phyloP scores from a whole-genome alignment of 2,113 vertebrate genomes.

The Nicator chloris region DNA sequence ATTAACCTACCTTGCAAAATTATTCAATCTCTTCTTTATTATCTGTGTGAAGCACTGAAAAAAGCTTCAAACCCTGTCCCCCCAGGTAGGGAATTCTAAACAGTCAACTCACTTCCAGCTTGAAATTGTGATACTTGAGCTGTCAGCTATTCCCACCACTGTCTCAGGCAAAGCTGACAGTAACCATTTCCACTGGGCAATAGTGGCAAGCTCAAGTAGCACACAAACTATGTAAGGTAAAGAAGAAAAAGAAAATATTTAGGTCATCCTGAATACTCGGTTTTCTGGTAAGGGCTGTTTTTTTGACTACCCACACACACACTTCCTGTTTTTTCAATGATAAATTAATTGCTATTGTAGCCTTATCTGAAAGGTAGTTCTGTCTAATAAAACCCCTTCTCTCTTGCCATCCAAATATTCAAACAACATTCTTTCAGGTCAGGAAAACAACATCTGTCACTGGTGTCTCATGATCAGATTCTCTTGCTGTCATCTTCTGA shows the following conservation, averaged over 20 bases:
- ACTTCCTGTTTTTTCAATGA: neutral
- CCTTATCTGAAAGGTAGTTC: neutral
- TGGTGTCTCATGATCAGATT: neutral
- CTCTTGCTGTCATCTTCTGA: neutral
- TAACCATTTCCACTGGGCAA: neutral
- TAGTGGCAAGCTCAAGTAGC: neutral
- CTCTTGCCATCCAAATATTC: neutral
- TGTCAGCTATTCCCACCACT: neutral
- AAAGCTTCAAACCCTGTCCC: fast-evolving
- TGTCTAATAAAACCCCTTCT: neutral
- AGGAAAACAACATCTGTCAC: neutral
- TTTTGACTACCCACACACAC: neutral
- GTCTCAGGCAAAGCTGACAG: neutral
- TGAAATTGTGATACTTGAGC: neutral
- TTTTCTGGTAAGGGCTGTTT: neutral
- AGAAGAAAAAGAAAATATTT: neutral
- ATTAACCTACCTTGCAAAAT: neutral
- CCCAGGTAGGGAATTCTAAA: neutral
- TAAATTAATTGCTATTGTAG: neutral
- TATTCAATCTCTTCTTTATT: neutral
- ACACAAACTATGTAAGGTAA: neutral
- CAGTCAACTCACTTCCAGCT: neutral
- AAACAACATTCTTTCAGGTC: neutral
- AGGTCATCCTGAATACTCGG: neutral
- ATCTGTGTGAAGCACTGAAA: neutral